These are phyloP conservation scores for Bradypodion ventrale DNA, from an alignment of 2,797 vertebrate genomes.

Conservation along the genomic window DNA sequence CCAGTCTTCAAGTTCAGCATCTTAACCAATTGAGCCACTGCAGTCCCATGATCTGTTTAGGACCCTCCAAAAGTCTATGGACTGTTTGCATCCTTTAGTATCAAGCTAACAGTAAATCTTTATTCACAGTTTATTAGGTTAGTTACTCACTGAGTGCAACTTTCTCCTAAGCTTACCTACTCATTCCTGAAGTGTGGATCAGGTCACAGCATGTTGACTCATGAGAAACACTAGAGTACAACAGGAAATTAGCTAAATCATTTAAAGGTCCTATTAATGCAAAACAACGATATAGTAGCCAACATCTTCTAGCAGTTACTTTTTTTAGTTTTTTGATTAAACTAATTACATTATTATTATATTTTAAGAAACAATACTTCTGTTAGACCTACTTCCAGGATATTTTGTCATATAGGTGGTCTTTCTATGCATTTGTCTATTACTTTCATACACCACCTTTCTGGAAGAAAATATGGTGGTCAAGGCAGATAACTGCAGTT, in stretches of 20 bases:
- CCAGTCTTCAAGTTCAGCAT: too few species aligned
- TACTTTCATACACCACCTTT: too few species aligned
- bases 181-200: not conserved
- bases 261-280: too few species aligned
- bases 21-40: too few species aligned
- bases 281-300: too few species aligned
- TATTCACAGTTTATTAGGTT: not conserved
- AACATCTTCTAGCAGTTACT: too few species aligned
- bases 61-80: not conserved
- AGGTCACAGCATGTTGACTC: not conserved
- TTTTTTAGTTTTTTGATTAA: not conserved
- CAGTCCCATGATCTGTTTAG: not conserved
- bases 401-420: not conserved
- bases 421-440: too few species aligned
- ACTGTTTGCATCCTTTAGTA: not conserved
- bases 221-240: not conserved
- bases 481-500: too few species aligned
- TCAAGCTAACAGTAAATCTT: not conserved
- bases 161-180: not conserved
- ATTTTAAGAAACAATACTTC: too few species aligned
- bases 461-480: too few species aligned
- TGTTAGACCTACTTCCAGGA: not conserved
- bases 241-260: not conserved
- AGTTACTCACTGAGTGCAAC: too few species aligned
- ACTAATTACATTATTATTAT: too few species aligned